Conservation (phyloP, 2,888 invertebrate species). For the Scaptomyza cyrtandrae region DNA sequence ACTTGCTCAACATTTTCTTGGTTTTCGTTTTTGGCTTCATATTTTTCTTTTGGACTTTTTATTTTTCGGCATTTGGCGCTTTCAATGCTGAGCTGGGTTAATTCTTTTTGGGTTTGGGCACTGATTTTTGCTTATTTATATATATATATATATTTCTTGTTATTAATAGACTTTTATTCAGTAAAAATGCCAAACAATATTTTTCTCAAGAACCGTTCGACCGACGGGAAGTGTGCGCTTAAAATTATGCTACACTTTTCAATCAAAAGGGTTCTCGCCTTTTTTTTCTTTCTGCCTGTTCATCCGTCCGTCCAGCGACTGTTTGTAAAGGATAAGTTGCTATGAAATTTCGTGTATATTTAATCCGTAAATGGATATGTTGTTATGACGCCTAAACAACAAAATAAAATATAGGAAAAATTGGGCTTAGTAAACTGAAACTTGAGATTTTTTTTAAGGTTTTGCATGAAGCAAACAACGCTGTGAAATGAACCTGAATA, state of each 20-base stretch:
- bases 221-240: constrained; percentile 61
- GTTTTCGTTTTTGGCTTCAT: constrained; percentile 34
- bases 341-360: constrained; percentile 67
- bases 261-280: constrained; percentile 54
- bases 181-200: constrained; percentile 67
- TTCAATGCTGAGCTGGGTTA: constrained; percentile 61
- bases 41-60: constrained; percentile 35
- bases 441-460: constrained; percentile 29
- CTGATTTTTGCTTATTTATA: constrained; percentile 66
- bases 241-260: constrained; percentile 73
- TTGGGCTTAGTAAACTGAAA: constrained; percentile 20
- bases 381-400: constrained; percentile 57
- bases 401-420: constrained; percentile 21
- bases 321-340: constrained; percentile 76
- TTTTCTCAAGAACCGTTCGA: constrained; percentile 34
- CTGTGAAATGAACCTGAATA: constrained; percentile 25
- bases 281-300: neutral
- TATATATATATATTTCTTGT: constrained; percentile 29
- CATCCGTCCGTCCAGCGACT: constrained; percentile 57
- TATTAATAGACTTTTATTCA: constrained; percentile 75
- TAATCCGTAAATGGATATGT: constrained; percentile 77
- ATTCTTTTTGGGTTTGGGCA: constrained; percentile 61
- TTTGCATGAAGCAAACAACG: constrained; percentile 4
- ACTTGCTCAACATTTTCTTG: constrained; percentile 58
- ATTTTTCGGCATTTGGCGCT: constrained; percentile 44